Evolutionary conservation across 2,888 invertebrate species (phyloP).

Genomic region (Netelia melanura): DNA sequence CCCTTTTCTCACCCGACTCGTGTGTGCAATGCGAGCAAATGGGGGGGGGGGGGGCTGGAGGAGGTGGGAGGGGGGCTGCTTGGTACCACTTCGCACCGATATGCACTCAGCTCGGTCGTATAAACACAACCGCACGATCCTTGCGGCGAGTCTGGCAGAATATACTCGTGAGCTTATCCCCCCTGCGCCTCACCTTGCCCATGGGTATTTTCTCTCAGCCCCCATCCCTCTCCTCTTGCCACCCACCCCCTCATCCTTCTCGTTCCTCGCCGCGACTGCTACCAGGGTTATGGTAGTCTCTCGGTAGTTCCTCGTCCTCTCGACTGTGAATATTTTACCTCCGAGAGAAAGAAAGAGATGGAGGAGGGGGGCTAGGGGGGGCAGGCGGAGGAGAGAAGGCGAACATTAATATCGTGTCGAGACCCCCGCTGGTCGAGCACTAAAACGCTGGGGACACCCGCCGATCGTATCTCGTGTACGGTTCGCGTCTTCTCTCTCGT

Average conservation of each 20-base stretch:
- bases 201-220: neutral
- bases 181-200: neutral
- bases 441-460: constrained; percentile 85
- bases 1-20: neutral
- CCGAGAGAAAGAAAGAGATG: constrained; percentile 48
- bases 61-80: neutral
- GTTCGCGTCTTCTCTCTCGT: constrained; percentile 76
- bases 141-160: constrained; percentile 53
- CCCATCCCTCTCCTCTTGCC: neutral
- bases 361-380: constrained; percentile 22
- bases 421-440: constrained; percentile 83
- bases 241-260: neutral
- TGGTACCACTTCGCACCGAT: constrained; percentile 48
- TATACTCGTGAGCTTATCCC: constrained; percentile 36
- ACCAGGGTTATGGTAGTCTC: constrained; percentile 53
- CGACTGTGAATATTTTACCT: constrained; percentile 70
- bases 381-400: constrained; percentile 76
- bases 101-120: constrained; percentile 43
- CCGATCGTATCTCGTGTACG: constrained; percentile 83
- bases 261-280: constrained; percentile 24
- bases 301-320: constrained; percentile 55
- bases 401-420: constrained; percentile 85
- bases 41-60: neutral
- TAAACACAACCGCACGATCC: constrained; percentile 62
- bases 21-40: constrained; percentile 10